Evolutionary conservation across 2,888 invertebrate species (phyloP).

Genomic region (Polydrusus tereticollis): DNA sequence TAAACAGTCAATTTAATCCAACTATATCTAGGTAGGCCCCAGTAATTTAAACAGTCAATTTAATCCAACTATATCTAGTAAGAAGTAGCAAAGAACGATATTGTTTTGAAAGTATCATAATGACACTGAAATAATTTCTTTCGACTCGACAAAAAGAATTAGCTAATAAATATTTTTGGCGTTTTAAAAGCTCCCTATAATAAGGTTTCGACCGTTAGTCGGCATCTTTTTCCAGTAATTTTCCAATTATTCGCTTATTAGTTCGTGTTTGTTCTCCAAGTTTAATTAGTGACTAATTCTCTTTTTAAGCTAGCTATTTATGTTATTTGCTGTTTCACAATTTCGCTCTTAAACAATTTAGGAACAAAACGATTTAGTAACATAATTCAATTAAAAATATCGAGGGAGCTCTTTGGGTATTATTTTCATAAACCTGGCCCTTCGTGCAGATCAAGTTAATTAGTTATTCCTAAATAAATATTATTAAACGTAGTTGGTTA

Average conservation of each 20-base stretch:
- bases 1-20: too few species aligned
- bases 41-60: too few species aligned
- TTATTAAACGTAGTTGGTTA: neutral
- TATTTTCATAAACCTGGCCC: neutral
- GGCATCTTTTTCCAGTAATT: constrained; percentile 41
- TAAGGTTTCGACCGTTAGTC: constrained; percentile 22
- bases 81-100: neutral
- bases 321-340: constrained; percentile 22
- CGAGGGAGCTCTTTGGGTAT: neutral
- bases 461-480: neutral
- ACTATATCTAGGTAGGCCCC: too few species aligned
- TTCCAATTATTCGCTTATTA: constrained; percentile 47
- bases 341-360: constrained; percentile 29
- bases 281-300: constrained; percentile 44
- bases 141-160: neutral
- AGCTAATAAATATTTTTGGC: constrained; percentile 33
- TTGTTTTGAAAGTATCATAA: neutral
- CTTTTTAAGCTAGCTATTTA: constrained; percentile 32
- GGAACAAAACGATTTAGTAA: constrained; percentile 6
- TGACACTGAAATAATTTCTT: neutral
- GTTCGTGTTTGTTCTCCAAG: constrained; percentile 45
- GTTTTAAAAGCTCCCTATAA: constrained; percentile 19
- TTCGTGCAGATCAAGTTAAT: neutral
- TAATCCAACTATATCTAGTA: too few species aligned
- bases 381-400: constrained; percentile 7